Evolutionary conservation across 2,888 invertebrate genomes (phyloP), one percentile per base, ranked within the genome.

Genomic region (Andrena haemorrhoa): DNA sequence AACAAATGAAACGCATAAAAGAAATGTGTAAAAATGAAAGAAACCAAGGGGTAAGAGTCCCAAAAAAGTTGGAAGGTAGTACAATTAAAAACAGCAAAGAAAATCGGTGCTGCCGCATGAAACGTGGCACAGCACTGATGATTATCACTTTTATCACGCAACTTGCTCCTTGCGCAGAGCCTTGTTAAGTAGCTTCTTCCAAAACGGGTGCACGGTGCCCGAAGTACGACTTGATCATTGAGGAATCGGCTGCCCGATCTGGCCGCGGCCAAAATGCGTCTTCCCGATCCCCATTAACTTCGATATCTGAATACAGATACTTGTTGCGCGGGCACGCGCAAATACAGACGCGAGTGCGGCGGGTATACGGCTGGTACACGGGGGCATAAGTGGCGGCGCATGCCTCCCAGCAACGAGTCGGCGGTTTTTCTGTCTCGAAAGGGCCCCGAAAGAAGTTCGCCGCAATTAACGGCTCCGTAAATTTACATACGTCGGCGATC

Each of bases 401-500:
- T 88, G 88, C 88, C 86, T 82, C 81, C 71, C 31, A 79, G 86
- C 85, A 87, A 89, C 84, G 56, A 56, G 88, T 83, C 89, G 81
- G 78, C 82, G 80, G 87, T 90, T 90, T 89, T 88, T 90, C 87
- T 87, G 79, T 75, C 75, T 82, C 88, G 86, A 87, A 86, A 80
- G 84, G 78, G 80, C 85, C 89, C 56, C 88, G 85, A 90, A 90
- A 90, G 89, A 88, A 88, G 87, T 88, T 89, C 71, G 88, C 88
- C 89, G 91, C 91, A 92, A 91, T 91, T 91, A 91, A 91, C 90
- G 92, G 88, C 90, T 89, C 77, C 80, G 90, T 88, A 87, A 89
- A 92, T 92, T 92, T 91, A 89, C 91, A 91, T 91, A 91, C 89
- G 91, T 91, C 90, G 88, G 84, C 87, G 88, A 90, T 90, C 89